Percentiles rank a stretch among this genome's conserved stretches.
Conservation (phyloP, 2,797 vertebrate genomes). For the Nasua narica region DNA sequence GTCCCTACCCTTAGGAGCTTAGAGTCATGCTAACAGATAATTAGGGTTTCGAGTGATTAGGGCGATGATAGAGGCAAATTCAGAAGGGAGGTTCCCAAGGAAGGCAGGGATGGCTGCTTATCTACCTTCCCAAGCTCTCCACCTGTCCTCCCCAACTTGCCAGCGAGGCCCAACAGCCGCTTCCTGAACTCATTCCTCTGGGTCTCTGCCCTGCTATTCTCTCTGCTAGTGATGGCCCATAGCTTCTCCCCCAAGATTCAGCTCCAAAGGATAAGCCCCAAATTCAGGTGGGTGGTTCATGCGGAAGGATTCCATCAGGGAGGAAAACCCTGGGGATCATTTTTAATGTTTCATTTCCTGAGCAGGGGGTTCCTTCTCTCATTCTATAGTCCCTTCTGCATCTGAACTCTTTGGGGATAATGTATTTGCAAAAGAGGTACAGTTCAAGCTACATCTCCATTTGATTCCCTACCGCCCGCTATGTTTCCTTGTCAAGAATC, state of each 20-base stretch:
- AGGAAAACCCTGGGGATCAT: neutral
- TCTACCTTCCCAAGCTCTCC: neutral
- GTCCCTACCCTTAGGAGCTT: neutral
- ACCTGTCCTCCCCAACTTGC: neutral
- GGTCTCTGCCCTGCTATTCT: neutral
- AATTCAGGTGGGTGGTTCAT: neutral
- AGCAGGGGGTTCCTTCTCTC: neutral
- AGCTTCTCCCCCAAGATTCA: neutral
- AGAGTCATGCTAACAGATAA: neutral
- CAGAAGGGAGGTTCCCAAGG: neutral
- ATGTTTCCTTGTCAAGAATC: neutral
- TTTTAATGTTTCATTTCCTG: neutral
- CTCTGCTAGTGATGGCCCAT: neutral
- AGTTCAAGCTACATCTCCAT: neutral
- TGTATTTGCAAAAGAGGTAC: neutral
- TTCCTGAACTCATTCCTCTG: neutral
- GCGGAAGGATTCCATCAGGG: neutral
- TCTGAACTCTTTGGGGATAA: slow-evolving; percentile 26
- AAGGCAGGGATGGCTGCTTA: neutral
- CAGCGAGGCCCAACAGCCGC: neutral
- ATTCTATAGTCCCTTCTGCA: neutral
- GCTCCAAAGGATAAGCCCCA: neutral
- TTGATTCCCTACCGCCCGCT: neutral
- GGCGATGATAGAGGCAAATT: neutral
- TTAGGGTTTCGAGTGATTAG: neutral